phyloP scores from a whole-genome alignment of 2,888 invertebrate species.

The Miltochrista miniata region DNA sequence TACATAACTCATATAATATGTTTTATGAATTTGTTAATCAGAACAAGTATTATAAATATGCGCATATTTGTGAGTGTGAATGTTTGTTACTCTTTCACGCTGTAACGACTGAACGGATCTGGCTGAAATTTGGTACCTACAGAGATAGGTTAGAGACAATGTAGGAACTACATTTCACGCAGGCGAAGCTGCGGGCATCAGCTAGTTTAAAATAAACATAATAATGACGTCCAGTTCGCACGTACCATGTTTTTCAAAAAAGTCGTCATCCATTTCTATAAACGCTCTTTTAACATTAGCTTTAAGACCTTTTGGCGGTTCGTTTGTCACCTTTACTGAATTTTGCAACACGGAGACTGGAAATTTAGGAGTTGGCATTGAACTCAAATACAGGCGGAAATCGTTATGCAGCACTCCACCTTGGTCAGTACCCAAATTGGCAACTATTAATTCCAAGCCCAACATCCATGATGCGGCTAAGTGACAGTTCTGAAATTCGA shows the following conservation, averaged over 20 bases:
- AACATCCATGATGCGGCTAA: conserved; percentile 97
- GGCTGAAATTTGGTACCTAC: too few species aligned
- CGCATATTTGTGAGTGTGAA: too few species aligned
- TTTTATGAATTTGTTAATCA: too few species aligned
- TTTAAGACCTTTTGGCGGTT: conserved; percentile 95
- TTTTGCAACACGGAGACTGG: conserved; percentile 96
- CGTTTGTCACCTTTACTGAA: conserved; percentile 97
- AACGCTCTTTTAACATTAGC: conserved; percentile 94
- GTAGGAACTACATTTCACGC: too few species aligned
- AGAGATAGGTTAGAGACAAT: too few species aligned
- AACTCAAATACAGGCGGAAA: conserved; percentile 94
- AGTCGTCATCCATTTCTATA: conserved; percentile 89
- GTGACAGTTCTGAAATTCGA: conserved; percentile 90
- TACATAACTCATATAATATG: too few species aligned
- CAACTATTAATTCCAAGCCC: conserved; percentile 90
- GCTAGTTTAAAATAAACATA: neutral
- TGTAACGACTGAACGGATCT: too few species aligned
- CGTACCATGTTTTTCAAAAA: conserved; percentile 91
- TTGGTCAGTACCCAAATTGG: conserved; percentile 87
- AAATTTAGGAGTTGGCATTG: conserved; percentile 94
- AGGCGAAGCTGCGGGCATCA: too few species aligned
- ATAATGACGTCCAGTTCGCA: neutral
- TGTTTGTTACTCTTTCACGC: too few species aligned
- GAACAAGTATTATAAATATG: too few species aligned
- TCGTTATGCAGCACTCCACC: conserved; percentile 86